Conservation (phyloP, 1,140 invertebrate genomes). For the Latrodectus geometricus region DNA sequence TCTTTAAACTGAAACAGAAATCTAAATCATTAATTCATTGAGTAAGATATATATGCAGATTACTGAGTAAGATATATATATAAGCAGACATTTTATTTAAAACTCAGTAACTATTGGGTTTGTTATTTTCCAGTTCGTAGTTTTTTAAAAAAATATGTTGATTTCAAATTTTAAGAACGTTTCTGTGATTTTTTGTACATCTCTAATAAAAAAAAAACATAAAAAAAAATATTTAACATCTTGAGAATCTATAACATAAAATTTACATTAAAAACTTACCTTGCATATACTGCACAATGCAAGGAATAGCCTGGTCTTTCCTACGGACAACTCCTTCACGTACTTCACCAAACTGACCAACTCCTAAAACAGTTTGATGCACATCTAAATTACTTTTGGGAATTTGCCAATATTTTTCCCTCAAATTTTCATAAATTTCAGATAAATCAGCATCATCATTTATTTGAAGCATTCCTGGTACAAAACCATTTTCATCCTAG, state of each 20-base stretch:
- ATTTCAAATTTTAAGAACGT: too few relatives aligned
- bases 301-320: constrained; percentile 58
- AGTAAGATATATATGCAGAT: too few relatives aligned
- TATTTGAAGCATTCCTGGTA: constrained; percentile 77
- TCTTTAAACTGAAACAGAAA: too few relatives aligned
- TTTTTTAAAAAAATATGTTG: too few relatives aligned
- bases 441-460: constrained; percentile 76
- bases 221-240: not conserved
- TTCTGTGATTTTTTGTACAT: too few relatives aligned
- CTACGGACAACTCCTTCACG: constrained; percentile 66
- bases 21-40: too few relatives aligned
- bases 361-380: constrained; percentile 76
- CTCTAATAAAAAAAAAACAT: too few relatives aligned
- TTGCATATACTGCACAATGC: constrained; percentile 61
- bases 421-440: constrained; percentile 80
- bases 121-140: too few relatives aligned
- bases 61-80: too few relatives aligned
- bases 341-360: constrained; percentile 82
- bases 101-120: too few relatives aligned
- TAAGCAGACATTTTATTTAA: too few relatives aligned
- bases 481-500: constrained; percentile 72
- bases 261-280: constrained; percentile 15
- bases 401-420: constrained; percentile 79
- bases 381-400: constrained; percentile 78
- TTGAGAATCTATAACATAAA: not conserved